Evolutionary conservation across 2,888 invertebrate species (phyloP).

Genomic region (Oxytorus armatus): DNA sequence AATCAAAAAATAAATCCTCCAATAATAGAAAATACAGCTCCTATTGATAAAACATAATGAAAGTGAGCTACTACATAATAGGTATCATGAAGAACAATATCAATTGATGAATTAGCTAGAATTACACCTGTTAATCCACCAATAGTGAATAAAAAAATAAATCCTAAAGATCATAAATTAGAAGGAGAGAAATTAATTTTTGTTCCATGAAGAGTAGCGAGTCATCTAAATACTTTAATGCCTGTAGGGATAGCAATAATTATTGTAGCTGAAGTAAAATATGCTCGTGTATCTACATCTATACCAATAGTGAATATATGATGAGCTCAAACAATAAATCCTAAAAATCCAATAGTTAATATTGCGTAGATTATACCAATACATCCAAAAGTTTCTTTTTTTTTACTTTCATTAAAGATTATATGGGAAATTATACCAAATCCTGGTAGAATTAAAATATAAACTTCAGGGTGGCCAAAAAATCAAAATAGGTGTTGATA

Average conservation of each 20-base stretch:
- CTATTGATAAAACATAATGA: slow-evolving; percentile 92
- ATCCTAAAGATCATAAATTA: slow-evolving; percentile 91
- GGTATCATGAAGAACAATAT: slow-evolving; percentile 92
- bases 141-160: slow-evolving; percentile 91
- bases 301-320: slow-evolving; percentile 94
- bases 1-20: slow-evolving; percentile 90
- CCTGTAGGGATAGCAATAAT: slow-evolving; percentile 95
- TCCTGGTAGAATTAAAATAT: slow-evolving; percentile 93
- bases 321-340: slow-evolving; percentile 94
- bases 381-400: slow-evolving; percentile 90
- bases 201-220: slow-evolving; percentile 87
- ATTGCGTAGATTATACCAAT: slow-evolving; percentile 94
- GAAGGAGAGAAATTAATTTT: too few relatives aligned
- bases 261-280: slow-evolving; percentile 93
- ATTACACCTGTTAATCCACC: slow-evolving; percentile 90
- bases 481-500: slow-evolving; percentile 95
- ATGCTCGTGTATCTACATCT: slow-evolving; percentile 93
- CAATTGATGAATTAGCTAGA: slow-evolving; percentile 91
- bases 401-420: slow-evolving; percentile 90
- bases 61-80: slow-evolving; percentile 94
- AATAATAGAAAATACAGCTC: slow-evolving; percentile 92
- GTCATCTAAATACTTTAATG: slow-evolving; percentile 93
- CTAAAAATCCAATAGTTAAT: slow-evolving; percentile 92
- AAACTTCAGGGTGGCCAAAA: slow-evolving; percentile 95
- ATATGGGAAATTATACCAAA: slow-evolving; percentile 93